Percentiles rank a stretch among this genome's conserved stretches.
Conservation (phyloP, 2,113 vertebrate species). For the Triplophysa rosa region DNA sequence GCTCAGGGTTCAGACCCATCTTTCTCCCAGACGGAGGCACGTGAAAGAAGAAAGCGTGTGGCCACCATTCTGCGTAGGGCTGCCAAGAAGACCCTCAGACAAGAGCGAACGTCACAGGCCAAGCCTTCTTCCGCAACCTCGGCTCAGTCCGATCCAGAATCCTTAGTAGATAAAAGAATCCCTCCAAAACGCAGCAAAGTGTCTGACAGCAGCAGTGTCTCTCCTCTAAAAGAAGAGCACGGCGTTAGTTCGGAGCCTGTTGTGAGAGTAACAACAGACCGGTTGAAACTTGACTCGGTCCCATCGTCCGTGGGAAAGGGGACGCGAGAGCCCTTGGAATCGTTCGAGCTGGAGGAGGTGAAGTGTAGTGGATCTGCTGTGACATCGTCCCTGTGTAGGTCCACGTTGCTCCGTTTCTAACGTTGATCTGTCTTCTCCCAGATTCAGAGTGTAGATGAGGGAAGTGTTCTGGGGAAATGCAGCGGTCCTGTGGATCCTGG, state of each 20-base stretch:
- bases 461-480: constrained; percentile 49
- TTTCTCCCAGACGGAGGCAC: constrained; percentile 50
- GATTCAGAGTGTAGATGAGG: constrained; percentile 70
- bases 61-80: constrained; percentile 63
- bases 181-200: constrained; percentile 45
- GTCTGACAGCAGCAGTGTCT: constrained; percentile 52
- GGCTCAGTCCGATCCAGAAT: constrained; percentile 2
- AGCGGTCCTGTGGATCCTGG: constrained; percentile 45
- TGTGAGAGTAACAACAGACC: constrained; percentile 33
- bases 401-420: background rate
- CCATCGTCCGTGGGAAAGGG: constrained; percentile 40
- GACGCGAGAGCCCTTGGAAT: constrained; percentile 51
- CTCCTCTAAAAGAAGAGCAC: constrained; percentile 63
- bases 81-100: constrained; percentile 64
- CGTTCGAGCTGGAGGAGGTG: constrained; percentile 69
- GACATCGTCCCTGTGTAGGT: background rate
- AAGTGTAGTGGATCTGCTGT: constrained; percentile 18
- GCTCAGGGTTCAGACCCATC: background rate
- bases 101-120: constrained; percentile 32
- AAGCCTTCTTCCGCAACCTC: background rate
- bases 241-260: constrained; percentile 16
- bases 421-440: constrained; percentile 41
- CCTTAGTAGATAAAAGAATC: constrained; percentile 37
- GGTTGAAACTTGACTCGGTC: constrained; percentile 7
- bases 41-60: constrained; percentile 63